phyloP scores from a whole-genome alignment of 1,140 invertebrate species.

The Achroia grisella region DNA sequence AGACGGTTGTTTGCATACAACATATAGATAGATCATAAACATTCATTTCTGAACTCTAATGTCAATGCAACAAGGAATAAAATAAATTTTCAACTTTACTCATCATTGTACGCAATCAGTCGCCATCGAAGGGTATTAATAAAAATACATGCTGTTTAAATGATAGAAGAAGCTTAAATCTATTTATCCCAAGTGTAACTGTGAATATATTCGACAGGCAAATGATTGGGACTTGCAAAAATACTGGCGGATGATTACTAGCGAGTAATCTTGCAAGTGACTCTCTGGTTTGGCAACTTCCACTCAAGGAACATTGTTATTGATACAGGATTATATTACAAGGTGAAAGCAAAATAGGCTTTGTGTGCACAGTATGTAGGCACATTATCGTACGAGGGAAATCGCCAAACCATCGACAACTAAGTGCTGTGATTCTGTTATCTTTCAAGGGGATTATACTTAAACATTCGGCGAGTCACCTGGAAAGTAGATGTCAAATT shows the following conservation, averaged over 20 bases:
- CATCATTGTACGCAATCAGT: no score
- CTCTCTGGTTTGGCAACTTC: slow-evolving; percentile 45
- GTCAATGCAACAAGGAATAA: no score
- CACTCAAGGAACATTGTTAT: background rate
- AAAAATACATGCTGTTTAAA: slow-evolving; percentile 53
- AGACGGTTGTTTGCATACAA: slow-evolving; percentile 21
- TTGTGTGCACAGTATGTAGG: no score
- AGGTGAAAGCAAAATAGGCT: no score
- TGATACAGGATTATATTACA: background rate
- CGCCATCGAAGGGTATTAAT: slow-evolving; percentile 48
- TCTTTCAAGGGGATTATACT: slow-evolving; percentile 62
- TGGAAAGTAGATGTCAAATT: slow-evolving; percentile 72
- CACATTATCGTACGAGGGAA: slow-evolving; percentile 10
- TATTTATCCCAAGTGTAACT: slow-evolving; percentile 64
- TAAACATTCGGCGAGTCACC: slow-evolving; percentile 71
- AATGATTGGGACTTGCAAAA: slow-evolving; percentile 63
- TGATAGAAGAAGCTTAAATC: slow-evolving; percentile 66
- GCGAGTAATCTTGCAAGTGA: slow-evolving; percentile 56
- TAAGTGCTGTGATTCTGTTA: slow-evolving; percentile 61
- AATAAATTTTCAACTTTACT: no score
- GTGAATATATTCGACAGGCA: slow-evolving; percentile 61
- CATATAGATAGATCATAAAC: background rate
- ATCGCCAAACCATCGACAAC: slow-evolving; percentile 42
- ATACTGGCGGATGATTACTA: slow-evolving; percentile 32
- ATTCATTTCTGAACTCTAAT: no score